Evolutionary conservation across 1,140 invertebrate species (phyloP).

Genomic region (Drosophila sturtevanti): DNA sequence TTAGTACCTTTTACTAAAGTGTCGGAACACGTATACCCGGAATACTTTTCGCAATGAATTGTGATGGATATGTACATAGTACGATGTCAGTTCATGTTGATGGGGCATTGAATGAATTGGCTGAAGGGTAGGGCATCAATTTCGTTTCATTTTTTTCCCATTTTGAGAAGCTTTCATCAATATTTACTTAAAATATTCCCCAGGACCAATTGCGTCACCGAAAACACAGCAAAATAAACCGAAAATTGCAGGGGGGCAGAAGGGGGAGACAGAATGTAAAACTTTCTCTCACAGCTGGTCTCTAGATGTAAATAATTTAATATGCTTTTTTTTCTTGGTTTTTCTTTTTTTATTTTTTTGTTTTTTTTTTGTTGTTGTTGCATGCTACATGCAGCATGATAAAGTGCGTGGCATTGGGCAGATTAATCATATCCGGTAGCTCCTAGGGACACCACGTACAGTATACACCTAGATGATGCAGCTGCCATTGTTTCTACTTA

Average conservation of each 20-base stretch:
- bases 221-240: slow-evolving; percentile 8
- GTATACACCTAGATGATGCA: slow-evolving; percentile 27
- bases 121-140: slow-evolving; percentile 25
- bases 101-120: slow-evolving; percentile 47
- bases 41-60: neutral
- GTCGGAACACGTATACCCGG: neutral
- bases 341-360: slow-evolving; percentile 9
- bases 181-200: slow-evolving; percentile 67
- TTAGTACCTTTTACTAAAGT: too few species aligned
- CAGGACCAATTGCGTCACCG: slow-evolving; percentile 56
- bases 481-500: slow-evolving; percentile 50
- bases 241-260: neutral
- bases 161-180: slow-evolving; percentile 41
- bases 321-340: too few species aligned
- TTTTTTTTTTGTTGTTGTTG: neutral
- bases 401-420: slow-evolving; percentile 70
- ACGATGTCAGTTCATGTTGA: neutral
- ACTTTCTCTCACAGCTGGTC: slow-evolving; percentile 36
- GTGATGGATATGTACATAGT: neutral
- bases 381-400: slow-evolving; percentile 53
- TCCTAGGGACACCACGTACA: slow-evolving; percentile 31
- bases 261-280: neutral
- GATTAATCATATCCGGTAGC: slow-evolving; percentile 66
- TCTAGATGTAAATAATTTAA: slow-evolving; percentile 70
- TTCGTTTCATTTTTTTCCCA: neutral